Percentiles rank a stretch among this genome's conserved stretches.
phyloP scores from a whole-genome alignment of 2,797 vertebrate species.

The Molossus molossus region DNA sequence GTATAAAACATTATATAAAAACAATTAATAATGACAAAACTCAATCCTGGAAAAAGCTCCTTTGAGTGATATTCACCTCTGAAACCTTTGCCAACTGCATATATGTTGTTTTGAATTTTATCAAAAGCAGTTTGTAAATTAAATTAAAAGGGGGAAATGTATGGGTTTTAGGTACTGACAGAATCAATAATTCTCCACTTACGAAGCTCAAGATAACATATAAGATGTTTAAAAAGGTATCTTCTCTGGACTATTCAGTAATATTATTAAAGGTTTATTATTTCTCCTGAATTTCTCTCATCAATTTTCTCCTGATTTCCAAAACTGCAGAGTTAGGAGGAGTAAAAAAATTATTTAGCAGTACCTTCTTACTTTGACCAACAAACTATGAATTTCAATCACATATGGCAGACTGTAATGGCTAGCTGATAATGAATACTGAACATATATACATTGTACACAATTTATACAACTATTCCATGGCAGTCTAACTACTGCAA shows the following conservation, averaged over 20 bases:
- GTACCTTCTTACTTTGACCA: conserved; percentile 24
- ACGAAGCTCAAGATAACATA: conserved; percentile 18
- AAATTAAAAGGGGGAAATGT: conserved; percentile 43
- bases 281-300: conserved; percentile 52
- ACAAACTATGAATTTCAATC: conserved; percentile 60
- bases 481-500: background rate
- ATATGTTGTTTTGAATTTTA: conserved; percentile 59
- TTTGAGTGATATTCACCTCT: background rate
- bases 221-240: conserved; percentile 44
- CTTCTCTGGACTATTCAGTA: conserved; percentile 21
- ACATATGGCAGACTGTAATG: background rate
- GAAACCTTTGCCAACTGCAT: conserved; percentile 58
- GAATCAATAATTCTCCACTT: conserved; percentile 49
- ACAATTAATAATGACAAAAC: conserved; percentile 11
- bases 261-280: conserved; percentile 8
- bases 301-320: conserved; percentile 31
- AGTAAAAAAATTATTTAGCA: conserved; percentile 8
- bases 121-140: conserved; percentile 54
- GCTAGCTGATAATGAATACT: background rate
- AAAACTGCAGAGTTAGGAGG: conserved; percentile 33
- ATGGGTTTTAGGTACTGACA: conserved; percentile 7
- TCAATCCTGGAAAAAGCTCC: conserved; percentile 21
- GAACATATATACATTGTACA: background rate
- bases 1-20: conserved; percentile 14
- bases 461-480: background rate